Evolutionary conservation across 2,888 invertebrate genomes (phyloP).

Genomic region (Caenorhabditis japonica): DNA sequence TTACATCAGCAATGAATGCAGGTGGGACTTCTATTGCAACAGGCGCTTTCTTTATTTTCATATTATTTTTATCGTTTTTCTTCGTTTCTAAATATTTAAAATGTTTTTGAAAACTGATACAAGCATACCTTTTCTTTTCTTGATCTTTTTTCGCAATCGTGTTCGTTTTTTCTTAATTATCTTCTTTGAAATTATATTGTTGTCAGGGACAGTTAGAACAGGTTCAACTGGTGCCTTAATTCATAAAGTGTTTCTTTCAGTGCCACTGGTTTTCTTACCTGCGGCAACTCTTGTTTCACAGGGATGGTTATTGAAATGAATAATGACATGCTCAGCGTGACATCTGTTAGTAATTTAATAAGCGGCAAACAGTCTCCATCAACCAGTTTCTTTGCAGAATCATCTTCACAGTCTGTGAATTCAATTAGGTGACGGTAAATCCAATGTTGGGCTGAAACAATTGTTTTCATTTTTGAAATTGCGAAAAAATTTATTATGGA

Average conservation of each 20-base stretch:
- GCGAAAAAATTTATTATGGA: not conserved
- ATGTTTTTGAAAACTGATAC: not conserved
- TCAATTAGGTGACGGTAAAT: conserved; percentile 43
- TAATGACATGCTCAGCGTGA: conserved; percentile 36
- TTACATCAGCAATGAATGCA: no score
- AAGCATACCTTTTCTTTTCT: conserved; percentile 13
- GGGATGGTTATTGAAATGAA: conserved; percentile 45
- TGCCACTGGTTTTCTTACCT: not conserved
- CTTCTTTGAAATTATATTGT: not conserved
- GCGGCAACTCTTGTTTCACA: conserved; percentile 1
- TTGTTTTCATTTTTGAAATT: not conserved
- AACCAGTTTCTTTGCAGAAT: conserved; percentile 44
- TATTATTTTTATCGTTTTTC: conserved; percentile 27
- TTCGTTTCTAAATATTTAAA: conserved; percentile 6
- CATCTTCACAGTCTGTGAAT: conserved; percentile 52
- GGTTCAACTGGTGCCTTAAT: conserved; percentile 2
- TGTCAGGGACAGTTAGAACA: conserved; percentile 1
- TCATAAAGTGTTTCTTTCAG: not conserved
- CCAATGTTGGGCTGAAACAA: conserved; percentile 52
- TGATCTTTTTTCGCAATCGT: conserved; percentile 18
- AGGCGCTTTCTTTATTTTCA: conserved; percentile 13
- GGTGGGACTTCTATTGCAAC: conserved; percentile 11
- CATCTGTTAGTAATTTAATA: conserved; percentile 42
- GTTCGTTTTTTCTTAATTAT: conserved; percentile 15
- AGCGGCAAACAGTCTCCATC: conserved; percentile 49